phyloP scores from a whole-genome alignment of 2,113 vertebrate species.

The Halcyon malimbica region DNA sequence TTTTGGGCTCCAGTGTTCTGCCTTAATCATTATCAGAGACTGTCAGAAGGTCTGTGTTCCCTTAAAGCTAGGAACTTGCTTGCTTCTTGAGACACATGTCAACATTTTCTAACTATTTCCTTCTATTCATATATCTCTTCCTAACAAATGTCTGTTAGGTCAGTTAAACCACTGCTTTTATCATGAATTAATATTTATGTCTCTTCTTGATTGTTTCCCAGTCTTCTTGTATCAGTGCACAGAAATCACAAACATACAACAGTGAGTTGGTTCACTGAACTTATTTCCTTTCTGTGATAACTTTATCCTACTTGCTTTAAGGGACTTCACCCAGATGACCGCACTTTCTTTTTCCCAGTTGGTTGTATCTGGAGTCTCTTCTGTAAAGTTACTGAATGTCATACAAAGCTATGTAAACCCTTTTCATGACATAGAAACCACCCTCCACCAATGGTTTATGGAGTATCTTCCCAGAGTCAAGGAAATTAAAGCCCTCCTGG shows the following conservation, averaged over 20 bases:
- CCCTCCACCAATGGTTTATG: neutral
- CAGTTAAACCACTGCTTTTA: neutral
- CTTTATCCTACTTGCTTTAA: neutral
- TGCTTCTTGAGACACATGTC: neutral
- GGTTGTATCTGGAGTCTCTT: neutral
- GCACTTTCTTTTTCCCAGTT: neutral
- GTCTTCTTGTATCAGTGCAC: neutral
- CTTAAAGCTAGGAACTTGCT: neutral
- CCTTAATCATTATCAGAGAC: neutral
- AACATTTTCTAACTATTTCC: neutral
- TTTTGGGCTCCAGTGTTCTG: accelerated
- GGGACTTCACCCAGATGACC: neutral
- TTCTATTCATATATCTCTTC: neutral
- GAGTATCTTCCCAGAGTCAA: constrained; percentile 2
- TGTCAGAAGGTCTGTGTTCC: neutral
- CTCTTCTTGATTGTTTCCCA: neutral
- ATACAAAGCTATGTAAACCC: neutral
- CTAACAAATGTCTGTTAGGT: neutral
- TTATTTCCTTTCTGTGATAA: neutral
- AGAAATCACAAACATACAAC: neutral
- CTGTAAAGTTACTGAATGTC: neutral
- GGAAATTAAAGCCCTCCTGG: neutral
- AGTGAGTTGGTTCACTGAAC: neutral
- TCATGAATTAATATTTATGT: neutral
- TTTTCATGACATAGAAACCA: neutral